Conservation (phyloP, 92 coral and sea anemone genomes). For the Anthopleura xanthogrammica region DNA sequence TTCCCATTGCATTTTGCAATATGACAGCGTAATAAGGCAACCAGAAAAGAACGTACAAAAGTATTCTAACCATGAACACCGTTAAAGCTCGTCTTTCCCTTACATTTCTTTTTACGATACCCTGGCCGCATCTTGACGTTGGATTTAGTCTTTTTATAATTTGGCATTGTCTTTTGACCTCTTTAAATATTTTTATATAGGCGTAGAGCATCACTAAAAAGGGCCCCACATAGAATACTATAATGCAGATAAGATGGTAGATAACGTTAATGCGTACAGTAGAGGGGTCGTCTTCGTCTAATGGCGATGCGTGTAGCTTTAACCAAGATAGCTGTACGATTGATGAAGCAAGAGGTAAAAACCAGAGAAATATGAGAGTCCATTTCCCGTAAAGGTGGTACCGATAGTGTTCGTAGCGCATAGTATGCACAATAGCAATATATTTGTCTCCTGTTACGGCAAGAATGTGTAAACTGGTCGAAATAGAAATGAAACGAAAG, state of each 20-base stretch:
- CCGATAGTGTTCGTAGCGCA: slow-evolving; percentile 11
- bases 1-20: slow-evolving; percentile 4
- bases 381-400: slow-evolving; percentile 2
- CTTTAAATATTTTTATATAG: slow-evolving; percentile 3
- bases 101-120: not conserved
- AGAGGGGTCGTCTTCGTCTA: not conserved
- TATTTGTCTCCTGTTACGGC: slow-evolving; percentile 14
- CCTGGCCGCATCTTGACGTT: not conserved
- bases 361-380: slow-evolving; percentile 3
- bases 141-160: not conserved
- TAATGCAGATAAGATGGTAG: slow-evolving; percentile 11
- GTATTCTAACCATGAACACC: not conserved
- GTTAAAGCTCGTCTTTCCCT: slow-evolving; percentile 8
- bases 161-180: slow-evolving; percentile 10
- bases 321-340: slow-evolving; percentile 13
- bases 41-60: slow-evolving; percentile 16
- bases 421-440: slow-evolving; percentile 19
- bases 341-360: slow-evolving; percentile 9
- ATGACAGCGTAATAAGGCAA: slow-evolving; percentile 17
- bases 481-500: slow-evolving; percentile 16
- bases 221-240: slow-evolving; percentile 4
- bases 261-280: not conserved
- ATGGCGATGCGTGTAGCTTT: not conserved
- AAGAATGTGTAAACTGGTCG: slow-evolving; percentile 20
- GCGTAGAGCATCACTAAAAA: not conserved